Percentiles rank a stretch among this genome's conserved stretches.
phyloP scores from a whole-genome alignment of 2,797 vertebrate species.

The Xiphophorus birchmanni region DNA sequence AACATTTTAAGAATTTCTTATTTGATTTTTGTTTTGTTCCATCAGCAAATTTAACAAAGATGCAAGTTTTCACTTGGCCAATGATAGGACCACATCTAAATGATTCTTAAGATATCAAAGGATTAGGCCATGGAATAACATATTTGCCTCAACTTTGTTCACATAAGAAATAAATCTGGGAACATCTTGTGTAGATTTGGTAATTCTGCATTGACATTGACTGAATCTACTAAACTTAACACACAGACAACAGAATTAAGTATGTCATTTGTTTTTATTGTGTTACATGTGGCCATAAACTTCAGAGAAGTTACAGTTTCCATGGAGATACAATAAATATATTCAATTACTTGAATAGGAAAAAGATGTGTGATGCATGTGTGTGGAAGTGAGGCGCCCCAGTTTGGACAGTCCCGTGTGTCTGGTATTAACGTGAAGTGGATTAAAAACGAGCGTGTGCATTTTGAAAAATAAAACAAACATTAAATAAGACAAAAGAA shows the following conservation, averaged over 20 bases:
- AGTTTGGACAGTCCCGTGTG: constrained; percentile 34
- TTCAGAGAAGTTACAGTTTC: constrained; percentile 71
- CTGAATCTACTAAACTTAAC: neutral
- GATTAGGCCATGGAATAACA: neutral
- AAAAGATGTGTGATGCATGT: constrained; percentile 28
- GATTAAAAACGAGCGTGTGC: constrained; percentile 31
- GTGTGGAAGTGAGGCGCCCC: constrained; percentile 42
- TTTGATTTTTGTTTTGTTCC: neutral
- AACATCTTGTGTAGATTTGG: neutral
- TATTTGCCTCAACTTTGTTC: neutral
- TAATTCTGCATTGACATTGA: neutral
- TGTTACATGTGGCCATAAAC: constrained; percentile 75
- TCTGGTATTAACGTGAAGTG: constrained; percentile 28
- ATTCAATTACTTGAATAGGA: constrained; percentile 54
- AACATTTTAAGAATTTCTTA: neutral
- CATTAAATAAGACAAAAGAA: constrained; percentile 12
- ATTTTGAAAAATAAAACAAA: constrained; percentile 50
- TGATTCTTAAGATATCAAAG: neutral
- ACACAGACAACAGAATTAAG: constrained; percentile 17
- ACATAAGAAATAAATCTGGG: neutral
- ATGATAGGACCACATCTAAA: no score
- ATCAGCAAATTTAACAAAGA: neutral
- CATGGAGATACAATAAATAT: constrained; percentile 71
- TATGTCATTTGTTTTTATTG: constrained; percentile 72
- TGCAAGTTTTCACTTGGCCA: no score